phyloP scores from a whole-genome alignment of 2,113 vertebrate genomes.

The Catharus minimus region DNA sequence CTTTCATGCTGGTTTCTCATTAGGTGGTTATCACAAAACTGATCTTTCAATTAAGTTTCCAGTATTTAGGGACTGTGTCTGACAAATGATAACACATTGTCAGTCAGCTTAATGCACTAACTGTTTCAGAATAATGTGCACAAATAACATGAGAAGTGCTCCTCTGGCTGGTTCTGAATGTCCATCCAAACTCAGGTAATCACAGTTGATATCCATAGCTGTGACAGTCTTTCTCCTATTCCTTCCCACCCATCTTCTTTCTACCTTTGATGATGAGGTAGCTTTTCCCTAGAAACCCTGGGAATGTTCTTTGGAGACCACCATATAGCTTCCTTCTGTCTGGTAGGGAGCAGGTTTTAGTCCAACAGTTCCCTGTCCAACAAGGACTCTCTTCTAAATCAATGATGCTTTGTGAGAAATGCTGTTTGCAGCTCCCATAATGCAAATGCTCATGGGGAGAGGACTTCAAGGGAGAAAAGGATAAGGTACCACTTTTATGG shows the following conservation, averaged over 20 bases:
- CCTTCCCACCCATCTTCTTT: neutral
- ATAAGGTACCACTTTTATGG: neutral
- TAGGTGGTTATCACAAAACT: neutral
- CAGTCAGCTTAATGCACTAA: neutral
- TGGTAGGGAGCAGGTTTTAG: neutral
- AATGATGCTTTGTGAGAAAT: neutral
- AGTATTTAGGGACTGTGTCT: neutral
- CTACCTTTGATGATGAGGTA: neutral
- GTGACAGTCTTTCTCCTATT: neutral
- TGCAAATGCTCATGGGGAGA: neutral
- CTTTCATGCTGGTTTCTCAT: neutral
- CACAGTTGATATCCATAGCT: neutral
- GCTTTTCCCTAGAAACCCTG: neutral
- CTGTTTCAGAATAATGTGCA: neutral
- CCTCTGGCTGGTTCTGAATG: neutral
- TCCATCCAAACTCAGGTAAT: neutral
- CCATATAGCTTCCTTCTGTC: neutral
- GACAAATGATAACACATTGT: neutral
- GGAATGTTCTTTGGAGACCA: neutral
- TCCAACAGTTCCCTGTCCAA: neutral
- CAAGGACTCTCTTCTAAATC: neutral
- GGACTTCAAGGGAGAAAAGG: neutral
- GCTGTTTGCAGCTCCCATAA: neutral
- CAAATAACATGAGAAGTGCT: neutral
- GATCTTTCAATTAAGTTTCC: slow-evolving; percentile 4